Percentiles rank a stretch among this genome's conserved stretches.
Conservation (phyloP, 1,140 invertebrate species). For the Oryctes rhinoceros region DNA sequence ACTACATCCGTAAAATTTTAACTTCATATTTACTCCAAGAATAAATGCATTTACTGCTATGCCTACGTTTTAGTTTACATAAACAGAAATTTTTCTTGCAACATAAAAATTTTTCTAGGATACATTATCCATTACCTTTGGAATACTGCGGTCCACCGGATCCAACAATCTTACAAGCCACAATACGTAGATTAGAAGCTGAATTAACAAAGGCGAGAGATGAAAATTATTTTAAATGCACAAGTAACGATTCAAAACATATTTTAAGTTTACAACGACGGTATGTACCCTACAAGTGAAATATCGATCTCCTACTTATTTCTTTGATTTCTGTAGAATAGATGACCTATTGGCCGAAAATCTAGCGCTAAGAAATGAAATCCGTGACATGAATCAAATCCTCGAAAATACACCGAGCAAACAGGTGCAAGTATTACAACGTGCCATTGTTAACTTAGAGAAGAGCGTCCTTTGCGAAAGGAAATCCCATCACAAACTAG, state of each 20-base stretch:
- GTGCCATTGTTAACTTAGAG: slow-evolving; percentile 60
- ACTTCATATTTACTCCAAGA: too few species aligned
- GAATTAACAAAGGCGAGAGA: slow-evolving; percentile 59
- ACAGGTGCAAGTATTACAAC: slow-evolving; percentile 54
- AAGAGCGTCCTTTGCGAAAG: slow-evolving; percentile 59
- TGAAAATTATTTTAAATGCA: slow-evolving; percentile 52
- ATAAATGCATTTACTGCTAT: too few species aligned
- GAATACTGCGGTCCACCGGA: slow-evolving; percentile 65
- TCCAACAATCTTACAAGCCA: slow-evolving; percentile 62
- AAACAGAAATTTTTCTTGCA: too few species aligned
- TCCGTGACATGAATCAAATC: slow-evolving; percentile 44
- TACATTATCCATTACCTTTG: slow-evolving; percentile 65
- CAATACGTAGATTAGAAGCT: slow-evolving; percentile 61
- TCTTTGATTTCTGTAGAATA: slow-evolving; percentile 48
- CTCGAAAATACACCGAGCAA: slow-evolving; percentile 47
- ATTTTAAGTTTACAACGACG: slow-evolving; percentile 56
- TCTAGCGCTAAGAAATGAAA: slow-evolving; percentile 49
- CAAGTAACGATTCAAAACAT: slow-evolving; percentile 54
- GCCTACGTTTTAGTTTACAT: too few species aligned
- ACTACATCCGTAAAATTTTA: too few species aligned
- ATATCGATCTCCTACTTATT: neutral
- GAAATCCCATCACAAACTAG: slow-evolving; percentile 58
- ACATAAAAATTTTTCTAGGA: slow-evolving; percentile 52
- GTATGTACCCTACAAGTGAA: slow-evolving; percentile 43
- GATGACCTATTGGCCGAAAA: slow-evolving; percentile 54